Evolutionary conservation across 2,113 vertebrate species (phyloP), one percentile per base, ranked within the genome.

Genomic region (Otocyon megalotis): DNA sequence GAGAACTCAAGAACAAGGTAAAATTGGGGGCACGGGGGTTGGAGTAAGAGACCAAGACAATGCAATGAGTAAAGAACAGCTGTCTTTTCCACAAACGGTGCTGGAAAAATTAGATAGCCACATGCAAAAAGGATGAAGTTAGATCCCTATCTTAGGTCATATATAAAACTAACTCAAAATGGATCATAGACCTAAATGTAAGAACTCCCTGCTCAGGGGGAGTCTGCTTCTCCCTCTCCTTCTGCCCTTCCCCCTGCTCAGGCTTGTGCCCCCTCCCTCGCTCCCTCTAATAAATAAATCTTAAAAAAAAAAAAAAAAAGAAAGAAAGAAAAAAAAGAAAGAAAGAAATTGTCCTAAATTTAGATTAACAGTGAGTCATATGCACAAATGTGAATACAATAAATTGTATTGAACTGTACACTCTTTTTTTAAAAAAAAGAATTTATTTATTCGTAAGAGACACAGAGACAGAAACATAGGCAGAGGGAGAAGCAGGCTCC

Each of bases 1-100:
- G 20, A 84, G 76, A 94, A 96, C 30, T 72, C 43, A 65, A 63
- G 30, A 48, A 80, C 35, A 88, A 94, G 48, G 35, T 50, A 88
- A 92, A 88, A 91, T 50, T 53, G n/a, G 37, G 76, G 48, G 10
- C 48, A 2, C 0, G 5, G 32, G 2, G 17, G 15, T 35, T 89
- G 63, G n/a, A 72, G 37, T 69, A 63, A 97, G n/a, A 53, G 28
- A 86, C 24, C 14, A 37, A 90, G 17, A 86, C 35, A 94, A 43
- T 53, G 53, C 60, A 83, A 56, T 48, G 19, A 30, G n/a, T 28
- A 94, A 62, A 86, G 58, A 96, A 82, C 1, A 90, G 20, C 19
- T 6, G 0, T 48, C 60, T 77, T 88, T 76, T 53, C 24, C 50
- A 92, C 16, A 74, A 54, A 88, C 5, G 28, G 37, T 79, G 22